Evolutionary conservation across 2,888 invertebrate species (phyloP), one percentile per base, ranked within the genome.

Genomic region (Adineta ricciae): DNA sequence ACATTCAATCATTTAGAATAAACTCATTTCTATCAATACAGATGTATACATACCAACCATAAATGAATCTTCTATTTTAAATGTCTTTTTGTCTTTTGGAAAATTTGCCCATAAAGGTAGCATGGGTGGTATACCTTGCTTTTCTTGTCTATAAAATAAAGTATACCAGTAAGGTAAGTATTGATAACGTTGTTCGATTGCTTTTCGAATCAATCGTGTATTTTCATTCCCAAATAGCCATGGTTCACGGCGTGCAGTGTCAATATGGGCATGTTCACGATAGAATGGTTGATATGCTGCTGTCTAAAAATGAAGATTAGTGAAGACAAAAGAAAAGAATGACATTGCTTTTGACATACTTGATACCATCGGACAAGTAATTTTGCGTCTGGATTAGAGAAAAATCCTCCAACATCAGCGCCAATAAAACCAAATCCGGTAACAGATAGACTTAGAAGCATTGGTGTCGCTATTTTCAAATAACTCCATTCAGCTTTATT

Each of bases 361-460:
- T 96, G 97, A 90, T 97, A 97, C 99, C 99, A 99, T 86, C 99
- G 92, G 32, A 90, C 89, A 38, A 97, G 92, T 64, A 99, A 92
- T 90, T 99, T 97, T 0, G 93, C 90, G 38, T 84, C 84, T 54
- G 86, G 86, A 83, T 86, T 86, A 54, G 38, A 94, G 92, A 99
- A 99, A 93, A 99, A 99, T 0, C 99, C 99, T 9, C 97, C 98
- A 41, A 99, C 94, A 91, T 99, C 99, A 19, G 98, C 96, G 7
- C 99, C 99, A 87, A 94, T 93, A 91, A 97, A 96, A 16, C 96
- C 94, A 87, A 97, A 93, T 0, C 99, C 99, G 14, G 94, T 93
- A 0, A 95, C 91, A 0, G 94, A 94, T 83, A 97, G 92, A 0
- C 95, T 94, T 4, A 99, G 92, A 88, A 97, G 94, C 98, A 99